Evolutionary conservation across 1,140 invertebrate species (phyloP).

Genomic region (Leptoteleia sp.): DNA sequence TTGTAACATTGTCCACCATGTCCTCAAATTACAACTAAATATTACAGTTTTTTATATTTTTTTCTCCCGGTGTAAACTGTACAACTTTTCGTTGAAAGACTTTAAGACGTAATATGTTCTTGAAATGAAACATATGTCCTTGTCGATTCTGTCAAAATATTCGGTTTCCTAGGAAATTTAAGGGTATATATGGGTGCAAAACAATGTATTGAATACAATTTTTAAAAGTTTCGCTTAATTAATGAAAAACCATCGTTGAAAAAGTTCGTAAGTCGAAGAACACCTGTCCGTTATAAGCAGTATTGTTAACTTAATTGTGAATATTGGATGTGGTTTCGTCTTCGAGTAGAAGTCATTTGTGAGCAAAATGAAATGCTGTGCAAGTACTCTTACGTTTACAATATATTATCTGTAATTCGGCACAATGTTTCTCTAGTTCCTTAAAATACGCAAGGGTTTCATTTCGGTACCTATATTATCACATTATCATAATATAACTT

Average conservation of each 20-base stretch:
- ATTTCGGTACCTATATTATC: constrained; percentile 45
- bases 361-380: constrained; percentile 33
- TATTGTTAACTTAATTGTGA: constrained; percentile 42
- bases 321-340: constrained; percentile 12
- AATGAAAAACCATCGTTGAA: constrained; percentile 14
- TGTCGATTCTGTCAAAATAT: too few relatives aligned
- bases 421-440: constrained; percentile 57
- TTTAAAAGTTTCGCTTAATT: constrained; percentile 7
- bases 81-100: too few relatives aligned
- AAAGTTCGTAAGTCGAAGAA: constrained; percentile 35
- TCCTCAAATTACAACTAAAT: too few relatives aligned
- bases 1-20: too few relatives aligned
- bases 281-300: constrained; percentile 31
- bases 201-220: background rate
- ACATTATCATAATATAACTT: constrained; percentile 37
- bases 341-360: constrained; percentile 6
- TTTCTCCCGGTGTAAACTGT: too few relatives aligned
- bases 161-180: constrained; percentile 10
- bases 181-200: constrained; percentile 4
- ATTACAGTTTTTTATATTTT: too few relatives aligned
- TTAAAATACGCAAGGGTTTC: constrained; percentile 50
- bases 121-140: too few relatives aligned
- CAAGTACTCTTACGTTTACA: constrained; percentile 43
- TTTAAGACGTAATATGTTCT: too few relatives aligned
- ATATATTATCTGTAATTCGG: constrained; percentile 58